These are phyloP conservation scores for Carcina quercana DNA, from an alignment of 2,888 invertebrate species.

Conservation along the genomic window DNA sequence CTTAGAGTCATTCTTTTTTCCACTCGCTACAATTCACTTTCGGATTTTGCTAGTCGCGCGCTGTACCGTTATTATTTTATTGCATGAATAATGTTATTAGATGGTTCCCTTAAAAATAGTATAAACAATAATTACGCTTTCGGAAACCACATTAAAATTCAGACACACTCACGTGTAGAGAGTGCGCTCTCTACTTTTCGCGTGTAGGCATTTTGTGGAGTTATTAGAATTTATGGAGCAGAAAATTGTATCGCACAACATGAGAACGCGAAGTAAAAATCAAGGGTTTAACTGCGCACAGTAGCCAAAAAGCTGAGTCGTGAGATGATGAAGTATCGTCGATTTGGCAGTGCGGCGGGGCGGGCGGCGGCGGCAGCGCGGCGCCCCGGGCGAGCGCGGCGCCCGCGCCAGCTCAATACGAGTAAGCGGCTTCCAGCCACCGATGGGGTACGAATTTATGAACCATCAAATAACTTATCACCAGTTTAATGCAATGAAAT, in stretches of 20 bases:
- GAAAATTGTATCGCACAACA: constrained; percentile 52
- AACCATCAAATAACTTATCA: constrained; percentile 72
- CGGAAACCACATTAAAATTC: no score
- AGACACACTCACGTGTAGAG: no score
- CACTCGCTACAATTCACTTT: constrained; percentile 72
- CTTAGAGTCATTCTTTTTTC: constrained; percentile 71
- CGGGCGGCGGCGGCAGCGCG: constrained; percentile 49
- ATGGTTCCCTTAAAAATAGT: neutral
- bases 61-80: constrained; percentile 51
- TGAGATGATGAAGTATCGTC: constrained; percentile 50
- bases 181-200: no score
- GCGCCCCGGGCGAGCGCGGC: constrained; percentile 44
- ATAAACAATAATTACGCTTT: no score
- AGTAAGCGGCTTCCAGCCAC: constrained; percentile 32
- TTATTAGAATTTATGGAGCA: constrained; percentile 44
- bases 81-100: constrained; percentile 44
- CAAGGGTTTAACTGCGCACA: constrained; percentile 42
- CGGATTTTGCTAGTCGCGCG: constrained; percentile 56
- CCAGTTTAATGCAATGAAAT: constrained; percentile 70
- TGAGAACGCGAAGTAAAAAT: constrained; percentile 41
- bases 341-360: constrained; percentile 57
- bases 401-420: constrained; percentile 38
- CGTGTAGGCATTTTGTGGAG: neutral
- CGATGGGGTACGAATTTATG: constrained; percentile 62
- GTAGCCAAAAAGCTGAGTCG: constrained; percentile 55